Evolutionary conservation across 2,797 vertebrate species (phyloP).

Genomic region (Sebastes taczanowskii): DNA sequence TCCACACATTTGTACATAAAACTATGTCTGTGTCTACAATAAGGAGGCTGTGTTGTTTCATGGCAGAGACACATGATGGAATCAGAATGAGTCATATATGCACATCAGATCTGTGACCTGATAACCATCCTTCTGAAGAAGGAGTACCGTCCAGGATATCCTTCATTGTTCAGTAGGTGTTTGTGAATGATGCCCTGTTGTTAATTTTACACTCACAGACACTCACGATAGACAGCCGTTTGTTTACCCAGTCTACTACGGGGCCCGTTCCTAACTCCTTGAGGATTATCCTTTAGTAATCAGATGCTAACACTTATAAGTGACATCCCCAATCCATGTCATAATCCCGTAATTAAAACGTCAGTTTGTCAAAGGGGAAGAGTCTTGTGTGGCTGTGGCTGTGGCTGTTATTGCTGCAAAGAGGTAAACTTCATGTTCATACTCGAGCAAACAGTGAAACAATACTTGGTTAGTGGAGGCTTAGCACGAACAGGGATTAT

Average conservation of each 20-base stretch:
- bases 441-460: conserved; percentile 70
- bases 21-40: background rate
- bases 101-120: background rate
- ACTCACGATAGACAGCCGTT: background rate
- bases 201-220: conserved; percentile 3
- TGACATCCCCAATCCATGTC: conserved; percentile 52
- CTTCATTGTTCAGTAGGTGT: background rate
- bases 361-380: conserved; percentile 83
- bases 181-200: background rate
- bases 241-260: background rate
- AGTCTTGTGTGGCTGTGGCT: conserved; percentile 46
- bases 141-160: conserved; percentile 32
- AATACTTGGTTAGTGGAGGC: conserved; percentile 61
- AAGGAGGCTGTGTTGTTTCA: background rate
- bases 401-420: conserved; percentile 41
- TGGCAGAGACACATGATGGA: background rate
- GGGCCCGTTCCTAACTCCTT: conserved; percentile 8
- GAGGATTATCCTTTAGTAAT: conserved; percentile 49
- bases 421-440: conserved; percentile 54
- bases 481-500: conserved; percentile 44
- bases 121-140: background rate
- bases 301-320: conserved; percentile 48
- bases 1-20: background rate
- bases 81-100: background rate
- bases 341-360: conserved; percentile 49